Evolutionary conservation across 2,113 vertebrate species (phyloP).

Genomic region (Andinoacara biseriatus): DNA sequence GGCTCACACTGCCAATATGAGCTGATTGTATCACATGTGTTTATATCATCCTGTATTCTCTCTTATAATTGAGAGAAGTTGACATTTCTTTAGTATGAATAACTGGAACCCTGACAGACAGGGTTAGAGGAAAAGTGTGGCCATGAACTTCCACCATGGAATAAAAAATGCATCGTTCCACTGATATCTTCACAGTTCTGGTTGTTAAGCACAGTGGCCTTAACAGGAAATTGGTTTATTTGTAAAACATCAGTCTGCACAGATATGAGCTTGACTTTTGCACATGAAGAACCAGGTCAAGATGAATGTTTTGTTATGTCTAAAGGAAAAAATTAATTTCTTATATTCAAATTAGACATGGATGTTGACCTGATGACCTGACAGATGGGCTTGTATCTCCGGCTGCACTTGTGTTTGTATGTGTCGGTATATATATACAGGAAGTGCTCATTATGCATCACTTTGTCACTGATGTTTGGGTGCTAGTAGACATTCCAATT

Average conservation of each 20-base stretch:
- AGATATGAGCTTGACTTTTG: neutral
- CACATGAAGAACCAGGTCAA: neutral
- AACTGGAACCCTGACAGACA: neutral
- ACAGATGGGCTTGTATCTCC: neutral
- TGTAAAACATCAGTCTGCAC: neutral
- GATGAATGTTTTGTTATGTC: neutral
- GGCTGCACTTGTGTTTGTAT: neutral
- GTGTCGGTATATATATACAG: no score
- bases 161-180: neutral
- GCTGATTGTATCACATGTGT: neutral
- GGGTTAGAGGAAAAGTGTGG: neutral
- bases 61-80: slow-evolving; percentile 5
- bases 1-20: neutral
- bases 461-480: neutral
- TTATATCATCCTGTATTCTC: slow-evolving; percentile 2
- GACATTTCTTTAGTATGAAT: neutral
- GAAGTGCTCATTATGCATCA: neutral
- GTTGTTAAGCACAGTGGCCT: neutral
- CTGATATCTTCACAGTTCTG: neutral
- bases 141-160: neutral
- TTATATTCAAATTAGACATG: neutral
- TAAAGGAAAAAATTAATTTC: neutral
- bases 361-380: neutral
- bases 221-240: slow-evolving; percentile 11
- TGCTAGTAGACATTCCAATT: no score